Base-by-base conservation (phyloP, 2,797 vertebrate species). In the Poeciliopsis infans region DNA sequence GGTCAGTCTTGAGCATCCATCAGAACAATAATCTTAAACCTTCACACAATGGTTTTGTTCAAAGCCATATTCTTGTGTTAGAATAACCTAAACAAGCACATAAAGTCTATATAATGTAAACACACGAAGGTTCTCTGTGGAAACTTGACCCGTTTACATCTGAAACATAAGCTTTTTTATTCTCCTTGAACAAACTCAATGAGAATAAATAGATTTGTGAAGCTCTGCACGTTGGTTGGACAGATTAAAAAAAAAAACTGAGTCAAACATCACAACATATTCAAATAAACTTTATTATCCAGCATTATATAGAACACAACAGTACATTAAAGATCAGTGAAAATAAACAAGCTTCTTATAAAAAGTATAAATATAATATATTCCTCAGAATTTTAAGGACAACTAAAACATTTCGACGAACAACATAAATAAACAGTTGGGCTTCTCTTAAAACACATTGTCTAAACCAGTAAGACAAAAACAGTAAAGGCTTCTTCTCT, bases 361-460 rank as follows among this genome's bases (percentile, higher is more conserved):
- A 96, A 94, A 95, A 95, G 93, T 95, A 95, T 95, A 96, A 96
- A 96, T 95, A 96, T 88, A 93, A 94, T 90, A 94, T 86, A 94
- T 90, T 94, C 88, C 91, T 94, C 84, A 89, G 59, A 88, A 88
- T 78, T 88, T 87, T 83, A 93, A 95, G 86, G 88, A 93, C 82
- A 93, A 83, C 90, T 89, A 87, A 91, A 86, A 92, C 86, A 93
- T 91, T 93, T 94, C 90, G 79, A 92, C 90, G 86, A 82, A 87
- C 85, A 83, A 94, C 92, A 95, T 95, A 95, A 94, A 95, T 95
- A 95, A 93, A 92, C 87, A 87, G 80, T 87, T 90, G 82, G 84
- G 81, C 83, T 92, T 90, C 81, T 93, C 90, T 91, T 86, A 90
- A 57, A 90, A 86, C 93, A 90, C 86, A 85, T 92, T 94, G 93